Base-by-base conservation (phyloP, 2,113 vertebrate genomes). In the Nyctereutes procyonoides region DNA sequence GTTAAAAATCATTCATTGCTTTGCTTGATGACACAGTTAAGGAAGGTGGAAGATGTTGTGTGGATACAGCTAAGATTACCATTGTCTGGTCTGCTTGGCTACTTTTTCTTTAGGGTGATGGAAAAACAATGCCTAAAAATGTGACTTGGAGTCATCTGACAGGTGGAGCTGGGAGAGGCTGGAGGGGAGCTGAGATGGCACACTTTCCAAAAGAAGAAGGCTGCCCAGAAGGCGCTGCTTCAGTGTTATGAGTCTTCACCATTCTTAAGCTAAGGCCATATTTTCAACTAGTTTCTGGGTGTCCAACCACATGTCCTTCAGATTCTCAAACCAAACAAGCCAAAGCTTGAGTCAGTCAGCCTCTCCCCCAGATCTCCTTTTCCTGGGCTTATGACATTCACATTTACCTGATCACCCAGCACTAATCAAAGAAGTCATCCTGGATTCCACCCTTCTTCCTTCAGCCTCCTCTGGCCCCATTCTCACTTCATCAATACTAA, bases 1-100 rank as follows among this genome's bases (percentile, higher is more conserved):
- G 35, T n/a, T 69, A 1, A 69, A 69, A n/a, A n/a, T 93, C 95
- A 96, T 95, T 97, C 96, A 96, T 94, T 93, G 95, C 79, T 98
- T 96, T 83, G 87, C 95, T 90, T 96, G 96, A 94, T 90, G 83
- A 80, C 76, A 73, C 32, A 51, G 84, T 35, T 92, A 63, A 56
- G 84, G 35, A 87, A 92, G 35, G 65, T 43, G 88, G 83, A 86
- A 93, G 92, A 53, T 14, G 1, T 67, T 82, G 55, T 90, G n/a
- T 48, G 56, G 10, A 28, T 94, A 60, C 8, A 35, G 22, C n/a
- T 73, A 43, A 8, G 28, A 55, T 48, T 43, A 38, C 11, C 32
- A 38, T 63, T 60, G 38, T 32, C 60, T 88, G n/a, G 28, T 15
- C 1, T 53, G 51, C 84, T n/a, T 82, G 28, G n/a, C 43, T 51